Percentiles rank a stretch among this genome's conserved stretches.
phyloP scores from a whole-genome alignment of 2,113 vertebrate species.

The Coptodon bakossiorum region DNA sequence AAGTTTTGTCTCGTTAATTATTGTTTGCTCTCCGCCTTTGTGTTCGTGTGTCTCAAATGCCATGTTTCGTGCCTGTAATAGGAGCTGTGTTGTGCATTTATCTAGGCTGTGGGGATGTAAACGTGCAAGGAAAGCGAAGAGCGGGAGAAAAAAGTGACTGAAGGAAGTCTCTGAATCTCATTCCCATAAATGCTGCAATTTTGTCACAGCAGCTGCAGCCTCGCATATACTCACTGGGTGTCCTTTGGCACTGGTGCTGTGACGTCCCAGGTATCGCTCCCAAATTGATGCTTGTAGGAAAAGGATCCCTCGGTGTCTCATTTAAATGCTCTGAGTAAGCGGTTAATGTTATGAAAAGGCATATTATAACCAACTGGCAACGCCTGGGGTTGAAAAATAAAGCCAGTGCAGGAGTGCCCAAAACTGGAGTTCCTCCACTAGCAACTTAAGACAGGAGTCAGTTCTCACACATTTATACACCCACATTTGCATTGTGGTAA shows the following conservation, averaged over 20 bases:
- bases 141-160: background rate
- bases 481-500: background rate
- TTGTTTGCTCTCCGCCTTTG: conserved; percentile 33
- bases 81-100: background rate
- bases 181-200: background rate
- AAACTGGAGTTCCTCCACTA: background rate
- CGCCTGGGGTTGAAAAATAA: background rate
- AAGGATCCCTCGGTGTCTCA: background rate
- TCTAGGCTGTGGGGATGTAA: background rate
- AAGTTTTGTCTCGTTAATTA: conserved; percentile 56
- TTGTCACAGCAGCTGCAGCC: background rate
- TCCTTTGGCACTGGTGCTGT: background rate
- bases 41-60: conserved; percentile 12
- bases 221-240: background rate
- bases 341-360: background rate
- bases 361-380: background rate
- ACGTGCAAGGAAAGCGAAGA: background rate
- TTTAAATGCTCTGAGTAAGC: background rate
- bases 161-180: background rate
- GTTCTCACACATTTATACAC: background rate
- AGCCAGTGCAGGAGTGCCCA: background rate
- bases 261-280: background rate
- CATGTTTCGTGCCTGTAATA: background rate
- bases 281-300: background rate
- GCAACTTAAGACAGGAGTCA: background rate